Conservation (phyloP, 1,140 invertebrate genomes). For the Dendroctonus valens region DNA sequence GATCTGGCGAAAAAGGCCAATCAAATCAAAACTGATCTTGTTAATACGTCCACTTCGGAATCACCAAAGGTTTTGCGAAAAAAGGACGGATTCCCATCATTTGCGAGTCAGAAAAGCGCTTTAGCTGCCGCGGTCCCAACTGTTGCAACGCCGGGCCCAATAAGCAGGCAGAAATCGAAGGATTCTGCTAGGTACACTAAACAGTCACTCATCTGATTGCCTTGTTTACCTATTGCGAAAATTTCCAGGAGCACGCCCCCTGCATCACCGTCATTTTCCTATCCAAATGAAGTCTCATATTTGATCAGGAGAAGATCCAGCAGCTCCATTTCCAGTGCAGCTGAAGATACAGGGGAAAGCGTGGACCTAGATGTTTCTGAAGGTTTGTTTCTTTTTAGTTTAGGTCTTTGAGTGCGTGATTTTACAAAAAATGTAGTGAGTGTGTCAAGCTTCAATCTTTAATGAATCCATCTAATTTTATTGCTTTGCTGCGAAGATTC, state of each 20-base stretch:
- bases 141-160: conserved; percentile 45
- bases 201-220: not conserved
- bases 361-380: conserved; percentile 38
- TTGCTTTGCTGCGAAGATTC: not conserved
- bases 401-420: not conserved
- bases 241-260: conserved; percentile 40
- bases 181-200: conserved; percentile 46
- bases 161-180: conserved; percentile 55
- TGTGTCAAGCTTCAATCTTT: too few species aligned
- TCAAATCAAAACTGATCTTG: conserved; percentile 48
- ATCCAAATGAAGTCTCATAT: conserved; percentile 67
- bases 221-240: not conserved
- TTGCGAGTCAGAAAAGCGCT: not conserved
- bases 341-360: conserved; percentile 37
- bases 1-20: conserved; percentile 55
- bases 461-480: not conserved
- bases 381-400: conserved; percentile 24
- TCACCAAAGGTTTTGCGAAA: conserved; percentile 45
- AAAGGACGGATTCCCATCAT: conserved; percentile 40
- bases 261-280: conserved; percentile 48
- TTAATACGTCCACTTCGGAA: conserved; percentile 42
- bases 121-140: not conserved
- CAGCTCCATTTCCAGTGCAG: conserved; percentile 75
- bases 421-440: too few species aligned
- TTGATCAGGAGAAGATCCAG: conserved; percentile 78